Conservation (phyloP, 2,888 invertebrate genomes). For the Chrysolina haemoptera region DNA sequence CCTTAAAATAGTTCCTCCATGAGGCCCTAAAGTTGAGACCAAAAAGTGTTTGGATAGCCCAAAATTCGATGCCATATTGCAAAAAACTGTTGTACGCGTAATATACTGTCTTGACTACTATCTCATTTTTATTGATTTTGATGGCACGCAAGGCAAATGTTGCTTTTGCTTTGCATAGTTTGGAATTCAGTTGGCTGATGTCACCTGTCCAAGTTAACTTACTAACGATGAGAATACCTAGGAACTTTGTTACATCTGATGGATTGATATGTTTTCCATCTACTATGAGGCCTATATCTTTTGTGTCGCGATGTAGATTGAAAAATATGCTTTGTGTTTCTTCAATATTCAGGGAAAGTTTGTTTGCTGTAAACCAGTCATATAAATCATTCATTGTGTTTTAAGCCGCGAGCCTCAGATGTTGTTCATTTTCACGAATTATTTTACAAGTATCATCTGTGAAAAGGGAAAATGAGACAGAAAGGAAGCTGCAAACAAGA, state of each 20-base stretch:
- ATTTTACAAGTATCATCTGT: too few species aligned
- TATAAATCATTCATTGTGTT: too few species aligned
- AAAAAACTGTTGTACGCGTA: not conserved
- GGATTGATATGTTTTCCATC: not conserved
- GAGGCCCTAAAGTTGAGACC: too few species aligned
- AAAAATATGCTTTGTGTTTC: too few species aligned
- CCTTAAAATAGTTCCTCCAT: too few species aligned
- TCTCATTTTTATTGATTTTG: not conserved
- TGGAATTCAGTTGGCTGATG: not conserved
- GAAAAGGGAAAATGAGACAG: too few species aligned
- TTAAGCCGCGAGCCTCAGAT: too few species aligned
- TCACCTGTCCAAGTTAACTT: not conserved
- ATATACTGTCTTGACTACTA: slow-evolving; percentile 2
- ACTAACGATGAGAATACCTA: not conserved
- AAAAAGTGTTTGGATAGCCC: not conserved
- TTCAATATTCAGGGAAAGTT: slow-evolving; percentile 5
- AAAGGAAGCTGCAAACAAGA: too few species aligned
- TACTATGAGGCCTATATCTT: too few species aligned
- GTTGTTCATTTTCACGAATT: too few species aligned
- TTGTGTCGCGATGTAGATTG: not conserved
- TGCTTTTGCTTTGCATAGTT: not conserved
- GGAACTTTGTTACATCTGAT: not conserved
- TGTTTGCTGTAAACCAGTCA: slow-evolving; percentile 9
- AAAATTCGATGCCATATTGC: slow-evolving; percentile 13
- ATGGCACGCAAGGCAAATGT: not conserved